Evolutionary conservation across 2,797 vertebrate genomes (phyloP), one percentile per base, ranked within the genome.

Genomic region (Melanotaenia maccullochi): DNA sequence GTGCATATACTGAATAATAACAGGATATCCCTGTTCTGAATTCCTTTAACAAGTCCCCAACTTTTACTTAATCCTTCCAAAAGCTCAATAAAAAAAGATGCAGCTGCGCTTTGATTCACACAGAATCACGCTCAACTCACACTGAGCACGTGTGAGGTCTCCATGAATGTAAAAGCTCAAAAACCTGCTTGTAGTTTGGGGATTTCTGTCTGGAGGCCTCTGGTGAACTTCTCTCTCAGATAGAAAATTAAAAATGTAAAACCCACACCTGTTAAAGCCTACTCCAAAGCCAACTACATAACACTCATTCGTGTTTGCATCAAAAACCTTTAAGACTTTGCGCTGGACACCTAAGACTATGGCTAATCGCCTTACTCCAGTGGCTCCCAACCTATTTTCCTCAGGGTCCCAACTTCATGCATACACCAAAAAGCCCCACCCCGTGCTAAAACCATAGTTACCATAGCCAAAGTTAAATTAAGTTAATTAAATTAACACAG

Each of bases 341-440:
- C 78, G 82, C 71, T n/a, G 1, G 72, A 85, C 78, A 87, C 88
- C 86, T 90, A 85, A 90, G 86, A 85, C 88, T 86, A 83, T 16
- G 81, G 84, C 87, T 82, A 81, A 85, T 82, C 4, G 59, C 9
- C 32, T 33, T 33, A 7, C 32, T 7, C 32, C 32, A 33, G 32
- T 33, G 32, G 32, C 7, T 33, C 32, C 32, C 32, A 33, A 33
- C 32, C 32, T 1, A 33, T 33, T 33, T 33, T 33, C 32, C 32
- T 33, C 32, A 33, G 32, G 32, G 32, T 6, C 32, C 32, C 32
- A 6, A 6, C 32, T 33, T 33, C 7, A 33, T 33, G 32, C 32
- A 8, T 33, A 33, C 32, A 33, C 32, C 7, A 8, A 33, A 33
- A 33, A 5, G 32, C 32, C 32, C 32, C 32, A 33, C 32, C 32